phyloP scores from a whole-genome alignment of 2,888 invertebrate species.

The Lottia gigantea region DNA sequence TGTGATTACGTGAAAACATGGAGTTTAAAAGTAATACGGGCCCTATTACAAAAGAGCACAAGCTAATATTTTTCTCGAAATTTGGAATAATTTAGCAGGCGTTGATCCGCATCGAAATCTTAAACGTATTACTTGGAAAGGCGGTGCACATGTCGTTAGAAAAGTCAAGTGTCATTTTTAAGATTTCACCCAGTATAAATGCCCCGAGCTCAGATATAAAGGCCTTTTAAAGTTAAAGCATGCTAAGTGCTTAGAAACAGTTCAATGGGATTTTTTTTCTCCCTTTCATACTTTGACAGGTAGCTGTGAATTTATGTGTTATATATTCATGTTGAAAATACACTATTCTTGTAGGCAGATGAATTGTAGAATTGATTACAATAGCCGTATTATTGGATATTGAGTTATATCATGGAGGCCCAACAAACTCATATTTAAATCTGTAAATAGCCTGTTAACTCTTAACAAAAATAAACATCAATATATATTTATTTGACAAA shows the following conservation, averaged over 20 bases:
- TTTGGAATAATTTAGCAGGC: constrained; percentile 9
- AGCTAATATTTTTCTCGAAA: constrained; percentile 4
- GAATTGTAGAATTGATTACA: background rate
- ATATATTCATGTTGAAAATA: constrained; percentile 8
- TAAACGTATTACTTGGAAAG: background rate
- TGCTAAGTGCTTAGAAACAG: constrained; percentile 3
- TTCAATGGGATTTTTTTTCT: background rate
- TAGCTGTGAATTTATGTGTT: constrained; percentile 7
- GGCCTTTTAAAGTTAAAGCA: background rate
- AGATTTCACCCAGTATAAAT: background rate
- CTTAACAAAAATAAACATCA: no score
- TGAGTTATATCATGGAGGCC: no score
- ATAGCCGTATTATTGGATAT: background rate
- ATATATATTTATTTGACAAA: no score
- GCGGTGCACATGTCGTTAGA: constrained; percentile 5
- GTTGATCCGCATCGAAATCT: constrained; percentile 5
- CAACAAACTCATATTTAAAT: no score
- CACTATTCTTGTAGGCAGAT: constrained; percentile 8
- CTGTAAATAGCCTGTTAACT: no score
- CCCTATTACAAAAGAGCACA: constrained; percentile 4
- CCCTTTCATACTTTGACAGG: background rate
- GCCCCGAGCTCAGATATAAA: constrained; percentile 1
- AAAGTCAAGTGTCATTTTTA: constrained; percentile 1
- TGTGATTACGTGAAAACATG: constrained; percentile 7
- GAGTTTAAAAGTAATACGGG: background rate